Percentiles rank a stretch among this genome's conserved stretches.
These are phyloP conservation scores for Caracal caracal DNA, from an alignment of 2,113 vertebrate species.

Conservation along the genomic window DNA sequence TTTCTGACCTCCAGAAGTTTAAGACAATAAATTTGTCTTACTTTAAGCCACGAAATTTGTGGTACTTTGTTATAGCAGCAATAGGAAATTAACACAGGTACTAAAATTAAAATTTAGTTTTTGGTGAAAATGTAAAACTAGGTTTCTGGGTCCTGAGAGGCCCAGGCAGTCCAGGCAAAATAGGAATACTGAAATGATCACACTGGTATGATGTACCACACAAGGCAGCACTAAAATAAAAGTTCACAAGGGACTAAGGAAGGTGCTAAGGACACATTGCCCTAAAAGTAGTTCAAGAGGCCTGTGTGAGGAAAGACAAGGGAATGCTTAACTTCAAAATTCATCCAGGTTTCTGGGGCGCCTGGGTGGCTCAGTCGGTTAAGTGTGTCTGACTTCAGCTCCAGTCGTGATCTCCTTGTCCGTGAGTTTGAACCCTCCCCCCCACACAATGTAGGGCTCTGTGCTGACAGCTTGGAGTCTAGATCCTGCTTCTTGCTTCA, in stretches of 20 bases:
- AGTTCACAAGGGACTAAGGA: background rate
- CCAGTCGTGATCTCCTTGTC: too few species aligned
- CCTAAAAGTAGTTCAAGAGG: background rate
- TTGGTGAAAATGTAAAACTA: background rate
- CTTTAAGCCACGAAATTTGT: background rate
- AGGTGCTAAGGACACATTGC: background rate
- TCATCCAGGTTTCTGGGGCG: background rate
- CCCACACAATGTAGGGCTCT: too few species aligned
- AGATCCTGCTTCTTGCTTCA: too few species aligned
- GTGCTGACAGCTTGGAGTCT: too few species aligned
- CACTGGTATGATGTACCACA: background rate
- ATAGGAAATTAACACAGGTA: background rate
- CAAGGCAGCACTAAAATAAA: background rate
- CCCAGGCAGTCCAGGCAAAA: background rate
- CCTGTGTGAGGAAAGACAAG: background rate
- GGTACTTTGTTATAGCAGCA: background rate
- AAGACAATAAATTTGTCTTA: background rate
- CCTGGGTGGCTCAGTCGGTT: too few species aligned
- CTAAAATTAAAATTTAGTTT: background rate
- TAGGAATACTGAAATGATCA: background rate
- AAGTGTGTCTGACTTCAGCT: too few species aligned
- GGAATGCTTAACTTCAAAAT: background rate
- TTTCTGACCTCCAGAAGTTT: background rate
- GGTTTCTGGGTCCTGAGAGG: background rate
- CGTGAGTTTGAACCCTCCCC: too few species aligned